Conservation (phyloP, 2,888 invertebrate species). For the Galerucella calmariensis region DNA sequence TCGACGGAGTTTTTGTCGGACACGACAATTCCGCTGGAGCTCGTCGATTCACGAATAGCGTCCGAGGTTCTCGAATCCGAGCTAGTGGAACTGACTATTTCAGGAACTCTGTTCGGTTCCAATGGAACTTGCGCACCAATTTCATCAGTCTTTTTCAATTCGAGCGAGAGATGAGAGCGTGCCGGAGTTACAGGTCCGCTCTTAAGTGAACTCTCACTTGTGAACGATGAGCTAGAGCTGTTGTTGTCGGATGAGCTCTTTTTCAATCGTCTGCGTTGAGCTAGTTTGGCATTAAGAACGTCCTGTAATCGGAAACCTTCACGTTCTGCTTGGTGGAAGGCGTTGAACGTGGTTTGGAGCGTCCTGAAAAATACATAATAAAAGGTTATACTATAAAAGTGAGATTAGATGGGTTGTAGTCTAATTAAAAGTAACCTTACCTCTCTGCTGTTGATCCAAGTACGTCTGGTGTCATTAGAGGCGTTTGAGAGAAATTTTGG, state of each 20-base stretch:
- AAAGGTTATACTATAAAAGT: no score
- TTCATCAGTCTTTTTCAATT: conserved; percentile 46
- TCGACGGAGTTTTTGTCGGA: conserved; percentile 53
- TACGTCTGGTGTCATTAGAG: conserved; percentile 73
- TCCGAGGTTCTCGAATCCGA: conserved; percentile 43
- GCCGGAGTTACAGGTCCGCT: conserved; percentile 49
- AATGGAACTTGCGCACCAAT: conserved; percentile 34
- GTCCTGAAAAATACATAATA: conserved; percentile 57
- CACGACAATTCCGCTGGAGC: conserved; percentile 58
- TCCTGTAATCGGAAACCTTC: conserved; percentile 81
- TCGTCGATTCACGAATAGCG: conserved; percentile 52
- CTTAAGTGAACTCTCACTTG: conserved; percentile 62
- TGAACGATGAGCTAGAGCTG: conserved; percentile 62
- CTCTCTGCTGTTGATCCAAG: conserved; percentile 62
- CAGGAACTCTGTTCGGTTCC: conserved; percentile 63
- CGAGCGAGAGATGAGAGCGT: conserved; percentile 51
- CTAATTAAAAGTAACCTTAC: not conserved
- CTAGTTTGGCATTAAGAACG: conserved; percentile 76
- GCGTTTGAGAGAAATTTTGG: conserved; percentile 65
- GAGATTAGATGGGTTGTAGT: no score
- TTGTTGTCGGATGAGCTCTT: conserved; percentile 66
- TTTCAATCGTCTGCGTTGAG: conserved; percentile 74
- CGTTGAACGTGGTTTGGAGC: conserved; percentile 73
- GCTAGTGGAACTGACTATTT: conserved; percentile 55
- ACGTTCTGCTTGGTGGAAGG: conserved; percentile 75